Conservation (phyloP, 2,797 vertebrate species). For the Anomalospiza imberbis region DNA sequence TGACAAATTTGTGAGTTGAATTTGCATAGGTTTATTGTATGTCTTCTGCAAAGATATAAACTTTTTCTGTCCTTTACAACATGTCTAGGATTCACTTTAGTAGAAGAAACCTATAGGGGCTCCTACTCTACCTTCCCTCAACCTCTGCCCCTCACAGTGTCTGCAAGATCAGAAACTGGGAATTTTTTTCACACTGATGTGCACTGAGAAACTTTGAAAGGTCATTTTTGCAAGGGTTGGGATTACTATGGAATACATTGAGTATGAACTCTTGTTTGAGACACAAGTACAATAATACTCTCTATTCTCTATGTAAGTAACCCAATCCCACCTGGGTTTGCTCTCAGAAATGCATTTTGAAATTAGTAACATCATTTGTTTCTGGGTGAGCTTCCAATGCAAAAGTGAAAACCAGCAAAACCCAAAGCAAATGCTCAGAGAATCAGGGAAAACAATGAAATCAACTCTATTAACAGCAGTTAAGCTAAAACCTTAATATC, state of each 20-base stretch:
- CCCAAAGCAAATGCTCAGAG: not conserved
- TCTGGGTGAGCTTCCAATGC: not conserved
- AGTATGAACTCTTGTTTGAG: not conserved
- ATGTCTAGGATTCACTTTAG: not conserved
- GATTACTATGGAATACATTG: not conserved
- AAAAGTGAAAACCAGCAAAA: not conserved
- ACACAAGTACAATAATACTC: not conserved
- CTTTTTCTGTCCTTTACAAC: not conserved
- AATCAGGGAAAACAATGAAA: not conserved
- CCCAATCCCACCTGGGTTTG: not conserved
- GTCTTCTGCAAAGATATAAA: not conserved
- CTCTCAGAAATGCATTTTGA: not conserved
- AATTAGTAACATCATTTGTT: not conserved
- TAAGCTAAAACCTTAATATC: not conserved
- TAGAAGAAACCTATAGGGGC: not conserved
- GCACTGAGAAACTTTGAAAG: not conserved
- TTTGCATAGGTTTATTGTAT: not conserved
- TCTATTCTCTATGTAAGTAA: not conserved
- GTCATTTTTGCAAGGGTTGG: not conserved
- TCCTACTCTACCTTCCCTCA: not conserved
- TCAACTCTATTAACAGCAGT: not conserved
- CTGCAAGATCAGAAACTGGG: not conserved
- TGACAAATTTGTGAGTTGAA: not conserved
- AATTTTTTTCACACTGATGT: not conserved
- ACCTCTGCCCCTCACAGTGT: fast-evolving